A percentile compares a stretch with the other conserved stretches of the same genome.
These are phyloP conservation scores for Hyposoter didymator DNA, from an alignment of 2,888 invertebrate genomes.

Conservation along the genomic window DNA sequence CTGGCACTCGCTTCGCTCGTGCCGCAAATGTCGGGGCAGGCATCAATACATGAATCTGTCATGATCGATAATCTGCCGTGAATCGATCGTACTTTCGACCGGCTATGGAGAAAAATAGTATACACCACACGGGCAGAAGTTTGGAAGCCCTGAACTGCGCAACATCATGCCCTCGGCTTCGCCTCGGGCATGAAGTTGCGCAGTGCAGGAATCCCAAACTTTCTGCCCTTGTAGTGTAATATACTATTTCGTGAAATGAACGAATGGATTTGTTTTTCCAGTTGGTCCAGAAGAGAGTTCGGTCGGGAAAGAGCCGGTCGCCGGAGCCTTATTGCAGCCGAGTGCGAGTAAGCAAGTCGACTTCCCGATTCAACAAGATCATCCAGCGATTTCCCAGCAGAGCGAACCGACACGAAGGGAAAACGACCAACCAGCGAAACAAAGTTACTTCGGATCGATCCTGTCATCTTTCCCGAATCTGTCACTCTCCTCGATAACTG, in stretches of 20 bases:
- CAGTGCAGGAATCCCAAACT: too few relatives aligned
- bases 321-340: conserved; percentile 15
- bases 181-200: too few relatives aligned
- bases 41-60: too few relatives aligned
- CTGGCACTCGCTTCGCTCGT: too few relatives aligned
- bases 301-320: conserved; percentile 12
- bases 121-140: too few relatives aligned
- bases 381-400: conserved; percentile 27
- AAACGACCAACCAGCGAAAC: conserved; percentile 70
- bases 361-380: conserved; percentile 41
- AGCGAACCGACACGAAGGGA: conserved; percentile 58
- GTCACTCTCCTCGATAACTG: conserved; percentile 77
- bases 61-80: too few relatives aligned
- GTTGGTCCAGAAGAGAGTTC: conserved; percentile 48
- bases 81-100: too few relatives aligned
- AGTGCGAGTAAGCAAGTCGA: conserved; percentile 34
- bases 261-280: conserved; percentile 9
- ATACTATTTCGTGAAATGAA: not conserved
- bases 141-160: too few relatives aligned
- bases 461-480: conserved; percentile 81
- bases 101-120: too few relatives aligned
- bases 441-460: conserved; percentile 80
- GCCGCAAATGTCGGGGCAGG: too few relatives aligned
- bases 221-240: too few relatives aligned
- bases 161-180: too few relatives aligned